Conservation (phyloP, 2,888 invertebrate species). For the Erebia aethiops region DNA sequence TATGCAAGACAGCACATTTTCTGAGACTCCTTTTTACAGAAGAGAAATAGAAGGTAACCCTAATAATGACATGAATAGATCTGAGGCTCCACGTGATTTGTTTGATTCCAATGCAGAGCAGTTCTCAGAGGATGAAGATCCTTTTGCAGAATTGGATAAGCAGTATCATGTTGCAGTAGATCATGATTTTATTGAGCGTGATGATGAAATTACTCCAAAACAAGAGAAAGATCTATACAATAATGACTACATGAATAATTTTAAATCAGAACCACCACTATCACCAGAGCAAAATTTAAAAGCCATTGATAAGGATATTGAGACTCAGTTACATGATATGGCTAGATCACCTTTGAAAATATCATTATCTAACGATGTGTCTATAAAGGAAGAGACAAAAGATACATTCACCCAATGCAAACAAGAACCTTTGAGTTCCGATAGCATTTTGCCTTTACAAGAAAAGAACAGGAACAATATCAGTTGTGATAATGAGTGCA, state of each 20-base stretch:
- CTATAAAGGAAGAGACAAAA: slow-evolving; percentile 4
- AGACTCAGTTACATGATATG: slow-evolving; percentile 35
- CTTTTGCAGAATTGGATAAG: slow-evolving; percentile 74
- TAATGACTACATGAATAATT: slow-evolving; percentile 43
- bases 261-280: slow-evolving; percentile 34
- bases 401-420: not conserved
- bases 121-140: slow-evolving; percentile 68
- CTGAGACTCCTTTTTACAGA: slow-evolving; percentile 35
- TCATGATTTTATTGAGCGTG: slow-evolving; percentile 66
- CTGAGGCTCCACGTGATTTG: slow-evolving; percentile 45
- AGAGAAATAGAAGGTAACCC: slow-evolving; percentile 35
- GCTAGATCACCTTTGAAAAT: slow-evolving; percentile 36
- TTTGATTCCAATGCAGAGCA: slow-evolving; percentile 62
- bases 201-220: slow-evolving; percentile 50
- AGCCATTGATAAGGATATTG: slow-evolving; percentile 31
- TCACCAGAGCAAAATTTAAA: slow-evolving; percentile 30
- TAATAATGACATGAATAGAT: slow-evolving; percentile 39
- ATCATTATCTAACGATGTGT: slow-evolving; percentile 28
- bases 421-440: slow-evolving; percentile 14
- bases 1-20: slow-evolving; percentile 42
- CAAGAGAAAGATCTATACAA: slow-evolving; percentile 29
- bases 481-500: slow-evolving; percentile 27
- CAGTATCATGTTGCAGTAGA: slow-evolving; percentile 80
- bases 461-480: slow-evolving; percentile 42
- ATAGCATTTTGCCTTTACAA: slow-evolving; percentile 37